Conservation (phyloP, 2,113 vertebrate genomes). For the Seriola quinqueradiata region DNA sequence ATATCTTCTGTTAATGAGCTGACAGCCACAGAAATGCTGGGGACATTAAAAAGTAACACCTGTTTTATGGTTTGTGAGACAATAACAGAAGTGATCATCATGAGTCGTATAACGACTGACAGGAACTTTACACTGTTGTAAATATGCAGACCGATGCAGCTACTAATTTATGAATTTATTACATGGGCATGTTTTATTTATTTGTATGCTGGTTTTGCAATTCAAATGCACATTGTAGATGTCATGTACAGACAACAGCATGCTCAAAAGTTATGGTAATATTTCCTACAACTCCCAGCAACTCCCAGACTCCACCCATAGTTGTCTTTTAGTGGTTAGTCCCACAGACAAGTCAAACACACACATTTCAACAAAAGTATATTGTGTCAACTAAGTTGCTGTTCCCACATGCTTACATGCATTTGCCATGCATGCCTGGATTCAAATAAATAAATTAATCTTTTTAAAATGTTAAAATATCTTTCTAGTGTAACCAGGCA, state of each 20-base stretch:
- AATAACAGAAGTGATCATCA: slow-evolving; percentile 3
- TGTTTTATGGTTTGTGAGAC: neutral
- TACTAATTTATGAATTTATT: slow-evolving; percentile 34
- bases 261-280: slow-evolving; percentile 17
- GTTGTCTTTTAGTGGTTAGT: neutral
- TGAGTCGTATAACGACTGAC: neutral
- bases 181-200: slow-evolving; percentile 48
- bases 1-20: neutral
- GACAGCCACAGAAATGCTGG: neutral
- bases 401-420: neutral
- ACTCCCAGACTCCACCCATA: neutral
- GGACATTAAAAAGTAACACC: neutral
- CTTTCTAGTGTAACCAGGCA: slow-evolving; percentile 43
- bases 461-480: slow-evolving; percentile 56
- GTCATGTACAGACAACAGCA: slow-evolving; percentile 5
- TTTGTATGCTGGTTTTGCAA: slow-evolving; percentile 19
- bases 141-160: slow-evolving; percentile 26
- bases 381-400: neutral
- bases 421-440: slow-evolving; percentile 6
- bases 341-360: slow-evolving; percentile 18
- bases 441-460: slow-evolving; percentile 46
- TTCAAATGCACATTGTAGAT: slow-evolving; percentile 31
- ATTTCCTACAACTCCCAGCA: slow-evolving; percentile 25
- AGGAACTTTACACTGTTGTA: slow-evolving; percentile 11
- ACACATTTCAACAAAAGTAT: neutral